Percentiles rank a stretch among this genome's conserved stretches.
Evolutionary conservation across 2,797 vertebrate species (phyloP).

Genomic region (Salarias fasciatus): DNA sequence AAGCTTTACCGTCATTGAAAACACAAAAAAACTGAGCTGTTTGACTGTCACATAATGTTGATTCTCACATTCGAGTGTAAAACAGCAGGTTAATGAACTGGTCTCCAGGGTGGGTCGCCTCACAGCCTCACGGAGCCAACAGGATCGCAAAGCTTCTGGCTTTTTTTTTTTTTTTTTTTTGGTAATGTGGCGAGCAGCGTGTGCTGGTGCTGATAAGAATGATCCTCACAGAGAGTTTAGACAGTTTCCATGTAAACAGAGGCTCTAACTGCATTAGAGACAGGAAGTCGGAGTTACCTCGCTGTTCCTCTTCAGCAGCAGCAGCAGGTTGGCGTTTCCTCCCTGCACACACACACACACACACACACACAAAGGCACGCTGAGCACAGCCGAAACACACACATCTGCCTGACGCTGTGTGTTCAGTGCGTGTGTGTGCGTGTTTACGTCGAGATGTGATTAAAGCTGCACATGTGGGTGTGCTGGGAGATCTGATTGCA

Average conservation of each 20-base stretch:
- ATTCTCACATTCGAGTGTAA: too few species aligned
- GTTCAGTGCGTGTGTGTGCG: conserved; percentile 21
- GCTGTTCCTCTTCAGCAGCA: conserved; percentile 93
- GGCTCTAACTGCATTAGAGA: conserved; percentile 38
- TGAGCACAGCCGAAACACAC: conserved; percentile 42
- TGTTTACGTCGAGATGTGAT: conserved; percentile 24
- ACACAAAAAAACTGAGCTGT: too few species aligned
- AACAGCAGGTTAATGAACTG: too few species aligned
- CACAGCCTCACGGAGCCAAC: too few species aligned
- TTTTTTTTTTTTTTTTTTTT: too few species aligned
- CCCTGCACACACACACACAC: conserved; percentile 81
- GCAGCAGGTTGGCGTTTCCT: conserved; percentile 89
- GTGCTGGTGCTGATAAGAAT: conserved; percentile 9
- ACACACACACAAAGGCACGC: conserved; percentile 57
- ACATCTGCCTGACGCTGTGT: conserved; percentile 5
- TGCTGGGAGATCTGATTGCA: conserved; percentile 27
- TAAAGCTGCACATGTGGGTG: conserved; percentile 30
- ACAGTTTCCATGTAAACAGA: conserved; percentile 53
- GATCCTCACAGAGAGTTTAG: conserved; percentile 19
- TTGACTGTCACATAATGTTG: too few species aligned
- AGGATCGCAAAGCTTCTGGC: too few species aligned
- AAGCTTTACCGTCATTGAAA: too few species aligned
- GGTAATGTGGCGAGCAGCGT: too few species aligned
- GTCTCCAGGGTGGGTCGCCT: too few species aligned
- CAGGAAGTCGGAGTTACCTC: conserved; percentile 86